phyloP scores from a whole-genome alignment of 2,888 invertebrate genomes.

The Trissolcus brochymenae region DNA sequence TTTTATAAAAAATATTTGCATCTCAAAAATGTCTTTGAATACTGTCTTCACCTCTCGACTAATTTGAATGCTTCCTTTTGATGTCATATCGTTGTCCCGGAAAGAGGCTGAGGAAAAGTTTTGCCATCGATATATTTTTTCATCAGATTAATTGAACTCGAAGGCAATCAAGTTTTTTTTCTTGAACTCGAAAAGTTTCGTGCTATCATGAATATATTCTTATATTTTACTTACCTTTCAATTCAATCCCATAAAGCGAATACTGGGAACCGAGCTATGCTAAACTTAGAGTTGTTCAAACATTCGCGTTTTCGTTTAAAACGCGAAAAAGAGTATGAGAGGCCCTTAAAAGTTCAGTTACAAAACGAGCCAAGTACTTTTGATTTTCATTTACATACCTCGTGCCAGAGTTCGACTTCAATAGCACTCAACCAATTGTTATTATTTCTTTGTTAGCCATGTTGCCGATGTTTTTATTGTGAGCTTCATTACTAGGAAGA shows the following conservation, averaged over 20 bases:
- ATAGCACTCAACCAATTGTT: slow-evolving; percentile 34
- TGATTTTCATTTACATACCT: slow-evolving; percentile 45
- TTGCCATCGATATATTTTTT: too few relatives aligned
- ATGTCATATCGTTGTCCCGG: too few relatives aligned
- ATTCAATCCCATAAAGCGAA: slow-evolving; percentile 1
- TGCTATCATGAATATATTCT: too few relatives aligned
- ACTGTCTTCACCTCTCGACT: too few relatives aligned
- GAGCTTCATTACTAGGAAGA: too few relatives aligned
- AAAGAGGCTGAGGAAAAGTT: background rate
- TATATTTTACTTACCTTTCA: too few relatives aligned
- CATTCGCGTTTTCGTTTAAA: slow-evolving; percentile 21
- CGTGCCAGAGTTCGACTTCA: slow-evolving; percentile 21
- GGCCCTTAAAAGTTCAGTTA: slow-evolving; percentile 33
- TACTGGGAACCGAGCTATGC: slow-evolving; percentile 10
- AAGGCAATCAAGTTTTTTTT: too few relatives aligned
- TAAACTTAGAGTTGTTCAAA: slow-evolving; percentile 17
- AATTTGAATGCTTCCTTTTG: too few relatives aligned
- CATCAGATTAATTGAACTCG: too few relatives aligned
- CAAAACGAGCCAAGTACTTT: slow-evolving; percentile 38
- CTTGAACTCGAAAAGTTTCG: background rate
- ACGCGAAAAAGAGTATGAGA: slow-evolving; percentile 28
- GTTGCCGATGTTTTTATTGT: slow-evolving; percentile 15
- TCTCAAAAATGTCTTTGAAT: background rate
- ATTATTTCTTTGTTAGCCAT: slow-evolving; percentile 30
- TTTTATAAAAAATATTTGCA: too few relatives aligned